Base-by-base conservation (phyloP, 2,888 invertebrate genomes). In the Brachyptera putata region DNA sequence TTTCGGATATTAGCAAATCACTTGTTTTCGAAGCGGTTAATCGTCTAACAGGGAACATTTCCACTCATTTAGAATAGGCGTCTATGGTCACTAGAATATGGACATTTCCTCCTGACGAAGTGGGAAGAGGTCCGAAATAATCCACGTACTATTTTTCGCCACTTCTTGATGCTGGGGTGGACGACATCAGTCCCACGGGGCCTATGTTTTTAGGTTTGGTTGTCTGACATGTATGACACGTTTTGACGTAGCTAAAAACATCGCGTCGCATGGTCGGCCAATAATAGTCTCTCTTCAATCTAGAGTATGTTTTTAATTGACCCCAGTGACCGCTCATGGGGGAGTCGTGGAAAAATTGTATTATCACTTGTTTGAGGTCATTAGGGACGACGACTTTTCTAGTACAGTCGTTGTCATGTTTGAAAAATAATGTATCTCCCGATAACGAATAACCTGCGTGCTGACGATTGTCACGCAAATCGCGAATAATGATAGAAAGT, bases 51-150 rank as follows among this genome's bases (percentile, higher is more conserved):
- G 43, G 43, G 18, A 43, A 43, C 43, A 18, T 43, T 18, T 43
- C 43, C 2, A 43, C 18, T 43, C 43, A 43, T 18, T 43, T 43
- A 21, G 14, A 18, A 43, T 18, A 43, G 3, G 43, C 43, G 16
- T 43, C 43, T 3, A 43, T 3, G 11, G 21, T 18, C 9, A 43
- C 43, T 16, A 43, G 21, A 3, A 43, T 18, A 18, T 43, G 43
- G 11, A n/a, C n/a, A n/a, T n/a, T n/a, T n/a, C n/a, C n/a, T n/a
- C n/a, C n/a, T n/a, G n/a, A n/a, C n/a, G n/a, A n/a, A n/a, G n/a
- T n/a, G n/a, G n/a, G n/a, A n/a, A n/a, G n/a, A 43, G 43, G 43
- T 3, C 43, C 43, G 18, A 43, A 43, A 43, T 43, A 21, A 11
- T 43, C 43, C 4, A 43, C 21, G 11, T 14, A 43, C 43, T 5